phyloP scores from a whole-genome alignment of 2,888 invertebrate species.

The Andricus curvator region DNA sequence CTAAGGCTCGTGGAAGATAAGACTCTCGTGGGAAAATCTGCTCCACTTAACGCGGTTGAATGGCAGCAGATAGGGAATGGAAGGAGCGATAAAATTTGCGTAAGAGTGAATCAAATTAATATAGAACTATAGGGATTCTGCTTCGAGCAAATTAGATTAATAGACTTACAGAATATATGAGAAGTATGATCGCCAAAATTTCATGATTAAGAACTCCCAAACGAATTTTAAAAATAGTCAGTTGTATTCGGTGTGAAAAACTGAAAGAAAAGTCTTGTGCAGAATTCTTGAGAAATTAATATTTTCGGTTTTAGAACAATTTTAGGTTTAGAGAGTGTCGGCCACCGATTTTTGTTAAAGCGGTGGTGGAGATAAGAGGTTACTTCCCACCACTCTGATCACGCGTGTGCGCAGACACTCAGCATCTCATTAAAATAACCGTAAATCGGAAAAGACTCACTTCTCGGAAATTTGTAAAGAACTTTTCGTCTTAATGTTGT shows the following conservation, averaged over 20 bases:
- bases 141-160: neutral
- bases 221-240: neutral
- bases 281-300: neutral
- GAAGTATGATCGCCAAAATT: too few relatives aligned
- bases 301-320: neutral
- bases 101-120: neutral
- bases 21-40: conserved; percentile 35
- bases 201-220: neutral
- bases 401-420: neutral
- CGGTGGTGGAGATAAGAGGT: neutral
- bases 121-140: neutral
- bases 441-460: neutral
- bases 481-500: neutral
- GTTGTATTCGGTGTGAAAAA: neutral
- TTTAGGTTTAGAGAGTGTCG: neutral
- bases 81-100: neutral
- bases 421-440: neutral
- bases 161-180: too few relatives aligned
- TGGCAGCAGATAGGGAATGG: conserved; percentile 9
- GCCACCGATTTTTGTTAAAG: neutral
- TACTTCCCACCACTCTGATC: neutral
- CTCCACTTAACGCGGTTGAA: conserved; percentile 16
- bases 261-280: neutral
- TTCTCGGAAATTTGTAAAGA: neutral
- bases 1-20: conserved; percentile 32